Evolutionary conservation across 2,888 invertebrate species (phyloP).

Genomic region (Orthosia gothica): DNA sequence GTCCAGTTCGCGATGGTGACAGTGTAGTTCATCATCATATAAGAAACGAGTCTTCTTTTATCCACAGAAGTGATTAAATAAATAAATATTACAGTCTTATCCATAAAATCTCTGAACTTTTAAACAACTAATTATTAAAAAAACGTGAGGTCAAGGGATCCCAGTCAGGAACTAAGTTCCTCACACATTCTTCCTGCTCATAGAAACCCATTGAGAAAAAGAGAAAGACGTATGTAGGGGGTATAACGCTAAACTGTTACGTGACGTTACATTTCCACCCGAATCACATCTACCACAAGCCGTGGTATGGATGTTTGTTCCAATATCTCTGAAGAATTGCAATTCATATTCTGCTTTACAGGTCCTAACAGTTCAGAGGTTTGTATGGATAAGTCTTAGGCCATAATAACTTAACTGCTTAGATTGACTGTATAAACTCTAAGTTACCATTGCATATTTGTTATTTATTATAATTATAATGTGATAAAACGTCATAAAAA

Average conservation of each 20-base stretch:
- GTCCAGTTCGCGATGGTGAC: no score
- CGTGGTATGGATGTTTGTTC: no score
- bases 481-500: background rate
- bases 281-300: no score
- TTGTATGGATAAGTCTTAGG: background rate
- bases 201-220: no score
- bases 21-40: no score
- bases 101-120: background rate
- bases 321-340: no score
- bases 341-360: background rate
- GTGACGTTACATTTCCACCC: no score
- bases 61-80: constrained; percentile 25
- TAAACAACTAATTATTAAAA: background rate
- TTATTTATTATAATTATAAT: background rate
- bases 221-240: no score
- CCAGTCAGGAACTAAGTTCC: no score
- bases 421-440: constrained; percentile 18
- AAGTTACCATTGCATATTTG: constrained; percentile 48
- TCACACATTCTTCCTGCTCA: no score
- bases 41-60: background rate
- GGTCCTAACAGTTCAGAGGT: background rate
- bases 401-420: constrained; percentile 20
- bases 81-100: constrained; percentile 3
- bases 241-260: no score
- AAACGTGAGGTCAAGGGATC: no score